Evolutionary conservation across 2,888 invertebrate species (phyloP).

Genomic region (Carterocephalus palaemon): DNA sequence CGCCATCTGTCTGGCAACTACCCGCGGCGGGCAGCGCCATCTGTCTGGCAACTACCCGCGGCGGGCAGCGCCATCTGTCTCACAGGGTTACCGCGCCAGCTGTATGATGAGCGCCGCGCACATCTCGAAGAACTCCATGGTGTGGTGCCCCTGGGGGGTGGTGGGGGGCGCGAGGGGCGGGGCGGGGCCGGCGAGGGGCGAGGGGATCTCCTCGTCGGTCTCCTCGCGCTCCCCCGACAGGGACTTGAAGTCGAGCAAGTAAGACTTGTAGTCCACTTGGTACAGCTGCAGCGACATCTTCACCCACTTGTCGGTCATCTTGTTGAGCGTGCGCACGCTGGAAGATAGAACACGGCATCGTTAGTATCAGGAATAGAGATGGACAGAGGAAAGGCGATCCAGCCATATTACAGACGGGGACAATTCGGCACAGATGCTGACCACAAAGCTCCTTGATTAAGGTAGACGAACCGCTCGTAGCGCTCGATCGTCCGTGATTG

Average conservation of each 20-base stretch:
- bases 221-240: conserved; percentile 87
- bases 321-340: conserved; percentile 93
- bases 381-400: no score
- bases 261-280: conserved; percentile 99
- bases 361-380: no score
- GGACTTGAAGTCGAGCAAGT: conserved; percentile 98
- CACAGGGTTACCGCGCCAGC: conserved; percentile 86
- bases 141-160: conserved; percentile 88
- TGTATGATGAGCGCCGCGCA: conserved; percentile 99
- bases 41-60: no score
- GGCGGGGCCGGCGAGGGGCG: conserved; percentile 45
- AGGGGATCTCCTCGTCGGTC: conserved; percentile 54
- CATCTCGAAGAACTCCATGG: conserved; percentile 99
- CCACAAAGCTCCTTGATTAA: no score
- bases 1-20: no score
- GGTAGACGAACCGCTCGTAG: no score
- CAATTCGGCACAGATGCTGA: no score
- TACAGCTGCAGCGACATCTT: conserved; percentile 99
- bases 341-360: conserved; percentile 28
- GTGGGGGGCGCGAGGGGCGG: conserved; percentile 41
- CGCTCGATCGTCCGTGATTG: no score
- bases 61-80: no score
- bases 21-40: no score
- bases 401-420: no score
- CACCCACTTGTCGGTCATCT: conserved; percentile 89